Evolutionary conservation across 2,888 invertebrate genomes (phyloP), one percentile per base, ranked within the genome.

Genomic region (Euzophera pinguis): DNA sequence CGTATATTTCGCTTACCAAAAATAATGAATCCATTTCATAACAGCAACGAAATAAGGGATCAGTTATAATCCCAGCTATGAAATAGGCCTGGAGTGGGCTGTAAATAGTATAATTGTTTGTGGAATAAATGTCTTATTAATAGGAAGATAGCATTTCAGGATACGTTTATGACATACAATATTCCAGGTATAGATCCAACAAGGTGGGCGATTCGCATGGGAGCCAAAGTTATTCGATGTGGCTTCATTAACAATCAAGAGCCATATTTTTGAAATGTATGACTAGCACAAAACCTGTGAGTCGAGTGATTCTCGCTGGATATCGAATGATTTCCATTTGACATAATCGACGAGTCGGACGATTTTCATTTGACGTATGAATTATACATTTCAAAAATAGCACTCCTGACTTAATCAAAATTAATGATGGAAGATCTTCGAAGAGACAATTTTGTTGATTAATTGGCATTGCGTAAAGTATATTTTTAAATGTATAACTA

Each of bases 61-160:
- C 45, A 32, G 9, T 45, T 32, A 16, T 32, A 32, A 45, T 45
- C 32, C 10, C 32, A 34, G 32, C 45, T 14, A 10, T 45, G 32
- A 45, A 32, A 45, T 10, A 16, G 41, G 13, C 27, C 43, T 8
- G 43, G 32, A 32, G 29, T 32, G 45, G 45, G 45, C 45, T 5
- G 32, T 45, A 45, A 45, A 45, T 45, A 45, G n/a, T n/a, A n/a
- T n/a, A n/a, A 45, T 45, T 32, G 16, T 45, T 45, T 32, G 14
- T 14, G 45, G 14, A 32, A 32, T 32, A 45, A 45, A 9, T 45
- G 32, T 32, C 1, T 32, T 32, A 45, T 32, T 45, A 32, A 14
- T 12, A n/a, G 16, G 14, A 10, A 12, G 27, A 22, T 3, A 22
- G 12, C 10, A 12, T 43, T n/a, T 27, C 27, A 12, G 8, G 29